Conservation (phyloP, 1,140 invertebrate species). For the Lerema accius region DNA sequence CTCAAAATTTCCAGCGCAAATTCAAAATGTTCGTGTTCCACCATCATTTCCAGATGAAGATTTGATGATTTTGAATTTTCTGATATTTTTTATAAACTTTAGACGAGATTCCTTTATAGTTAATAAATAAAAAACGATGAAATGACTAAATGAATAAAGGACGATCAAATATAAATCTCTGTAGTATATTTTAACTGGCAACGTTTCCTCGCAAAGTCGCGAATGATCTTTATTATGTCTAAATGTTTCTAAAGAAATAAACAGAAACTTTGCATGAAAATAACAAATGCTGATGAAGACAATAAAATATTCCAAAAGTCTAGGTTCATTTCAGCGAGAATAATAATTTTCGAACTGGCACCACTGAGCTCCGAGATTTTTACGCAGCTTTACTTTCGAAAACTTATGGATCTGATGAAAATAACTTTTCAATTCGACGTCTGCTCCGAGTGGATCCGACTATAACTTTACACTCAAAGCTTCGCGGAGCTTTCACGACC, state of each 20-base stretch:
- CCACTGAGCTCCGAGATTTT: not conserved
- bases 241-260: too few species aligned
- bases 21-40: not conserved
- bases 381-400: constrained; percentile 1
- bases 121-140: too few species aligned
- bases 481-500: constrained; percentile 23
- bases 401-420: constrained; percentile 26
- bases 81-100: too few species aligned
- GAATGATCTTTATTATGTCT: too few species aligned
- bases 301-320: not conserved
- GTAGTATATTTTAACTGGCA: too few species aligned
- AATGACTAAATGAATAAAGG: too few species aligned
- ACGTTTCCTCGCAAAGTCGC: too few species aligned
- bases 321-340: not conserved
- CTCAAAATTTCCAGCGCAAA: not conserved
- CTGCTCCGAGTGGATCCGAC: constrained; percentile 28
- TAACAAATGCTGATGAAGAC: too few species aligned
- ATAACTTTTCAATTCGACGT: constrained; percentile 31
- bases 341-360: not conserved
- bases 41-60: not conserved
- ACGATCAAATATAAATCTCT: too few species aligned
- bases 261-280: too few species aligned
- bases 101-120: too few species aligned
- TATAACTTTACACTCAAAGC: constrained; percentile 30
- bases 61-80: not conserved